Evolutionary conservation across 2,797 vertebrate species (phyloP).

Genomic region (Odontamblyopus rebecca): DNA sequence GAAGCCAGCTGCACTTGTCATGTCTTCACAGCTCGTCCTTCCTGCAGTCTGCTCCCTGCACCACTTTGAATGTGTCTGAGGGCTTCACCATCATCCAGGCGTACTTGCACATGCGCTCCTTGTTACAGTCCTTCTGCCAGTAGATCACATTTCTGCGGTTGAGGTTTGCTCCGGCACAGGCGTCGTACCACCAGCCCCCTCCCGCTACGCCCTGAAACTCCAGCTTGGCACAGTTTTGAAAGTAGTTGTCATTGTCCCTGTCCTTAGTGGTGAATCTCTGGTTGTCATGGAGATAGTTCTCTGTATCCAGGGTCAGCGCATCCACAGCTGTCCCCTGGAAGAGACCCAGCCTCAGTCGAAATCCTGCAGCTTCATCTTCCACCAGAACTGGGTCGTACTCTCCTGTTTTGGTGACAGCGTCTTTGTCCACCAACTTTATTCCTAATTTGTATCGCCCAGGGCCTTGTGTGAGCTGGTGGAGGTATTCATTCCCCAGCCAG

Average conservation of each 20-base stretch:
- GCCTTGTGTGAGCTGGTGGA: conserved; percentile 79
- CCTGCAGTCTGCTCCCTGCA: conserved; percentile 58
- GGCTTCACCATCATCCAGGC: conserved; percentile 88
- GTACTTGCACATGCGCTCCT: conserved; percentile 81
- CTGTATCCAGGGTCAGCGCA: conserved; percentile 84
- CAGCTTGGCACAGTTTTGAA: conserved; percentile 83
- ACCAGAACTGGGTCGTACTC: conserved; percentile 82
- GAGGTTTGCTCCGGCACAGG: conserved; percentile 84
- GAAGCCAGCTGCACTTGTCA: background rate
- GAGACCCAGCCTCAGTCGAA: conserved; percentile 82
- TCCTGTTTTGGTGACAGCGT: conserved; percentile 77
- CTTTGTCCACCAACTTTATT: conserved; percentile 82
- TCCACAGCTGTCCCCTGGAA: conserved; percentile 83
- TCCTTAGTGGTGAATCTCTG: conserved; percentile 87
- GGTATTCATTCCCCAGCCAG: conserved; percentile 88
- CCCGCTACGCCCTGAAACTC: conserved; percentile 81
- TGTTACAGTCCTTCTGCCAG: conserved; percentile 87
- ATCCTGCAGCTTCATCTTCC: conserved; percentile 78
- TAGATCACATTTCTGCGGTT: conserved; percentile 87
- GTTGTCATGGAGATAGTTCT: conserved; percentile 90
- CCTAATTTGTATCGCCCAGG: conserved; percentile 76
- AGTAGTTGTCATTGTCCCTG: conserved; percentile 87
- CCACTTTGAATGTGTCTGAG: conserved; percentile 63
- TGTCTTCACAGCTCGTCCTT: conserved; percentile 77
- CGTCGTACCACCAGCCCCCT: conserved; percentile 87